Evolutionary conservation across 2,113 vertebrate species (phyloP), one percentile per base, ranked within the genome.

Genomic region (Pygoscelis adeliae): DNA sequence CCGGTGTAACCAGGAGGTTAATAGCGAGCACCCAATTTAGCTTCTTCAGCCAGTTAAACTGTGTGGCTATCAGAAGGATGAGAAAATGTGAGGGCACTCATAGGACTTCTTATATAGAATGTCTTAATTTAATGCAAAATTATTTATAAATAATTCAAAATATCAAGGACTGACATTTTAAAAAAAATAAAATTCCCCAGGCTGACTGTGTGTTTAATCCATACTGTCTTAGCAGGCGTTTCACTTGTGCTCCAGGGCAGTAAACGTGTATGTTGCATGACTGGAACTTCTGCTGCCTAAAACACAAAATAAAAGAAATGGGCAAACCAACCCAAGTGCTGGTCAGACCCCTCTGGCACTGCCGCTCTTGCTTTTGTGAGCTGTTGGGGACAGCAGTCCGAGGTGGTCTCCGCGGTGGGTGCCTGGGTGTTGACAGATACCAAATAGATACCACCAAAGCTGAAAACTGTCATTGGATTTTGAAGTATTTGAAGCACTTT

Each of bases 201-300:
- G n/a, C 18, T 67, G 69, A 32, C 9, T 10, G 36, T 20, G 36
- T 42, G 44, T 17, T 82, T 15, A 50, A 62, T 62, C 61, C 7
- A 1, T 25, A 3, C 11, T 47, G 58, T 22, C 13, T 55, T 17
- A 29, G 13, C 36, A 21, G 47, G 36, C 11, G 3, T 42, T 73
- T 49, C 38, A n/a, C n/a, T 42, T 22, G n/a, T 13, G 18, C 53
- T 74, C 20, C 34, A 25, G 55, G 50, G 63, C 74, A 44, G 49
- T 22, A 14, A 38, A 44, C 0, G 0, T 38, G 26, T 49, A 0
- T 27, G 26, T 49, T 26, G 44, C 11, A 1, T 1, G 47, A 29
- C 11, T 50, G 32, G 42, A 56, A 56, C 30, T 32, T 4, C 46
- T 44, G 19, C 58, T 47, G 50, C 32, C n/a, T 87, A 8, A 72